A percentile compares a stretch with the other conserved stretches of the same genome.
These are phyloP conservation scores for Todiramphus saurophagus DNA, from an alignment of 2,113 vertebrate species.

Conservation along the genomic window DNA sequence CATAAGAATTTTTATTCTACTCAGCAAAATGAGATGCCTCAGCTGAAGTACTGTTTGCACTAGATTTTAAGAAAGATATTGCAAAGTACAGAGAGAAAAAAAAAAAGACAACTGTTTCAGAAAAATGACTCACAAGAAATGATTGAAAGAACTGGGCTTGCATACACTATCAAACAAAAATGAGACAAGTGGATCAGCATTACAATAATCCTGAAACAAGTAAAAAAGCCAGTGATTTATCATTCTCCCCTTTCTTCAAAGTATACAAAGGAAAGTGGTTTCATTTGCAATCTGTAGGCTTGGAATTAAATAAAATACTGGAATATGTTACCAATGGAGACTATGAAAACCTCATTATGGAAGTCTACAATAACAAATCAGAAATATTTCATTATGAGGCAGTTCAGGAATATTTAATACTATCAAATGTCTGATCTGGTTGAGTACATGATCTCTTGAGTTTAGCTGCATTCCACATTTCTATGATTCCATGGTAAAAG, in stretches of 20 bases:
- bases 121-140: not conserved
- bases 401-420: not conserved
- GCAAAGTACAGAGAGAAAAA: not conserved
- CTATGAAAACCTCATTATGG: not conserved
- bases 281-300: not conserved
- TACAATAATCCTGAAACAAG: slow-evolving; percentile 16
- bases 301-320: not conserved
- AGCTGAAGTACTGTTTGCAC: not conserved
- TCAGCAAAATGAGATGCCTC: not conserved
- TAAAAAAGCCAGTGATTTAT: not conserved
- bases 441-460: not conserved
- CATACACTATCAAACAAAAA: not conserved
- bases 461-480: not conserved
- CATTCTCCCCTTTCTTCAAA: slow-evolving; percentile 2
- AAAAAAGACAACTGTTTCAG: not conserved
- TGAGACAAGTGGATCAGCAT: not conserved
- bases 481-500: not conserved
- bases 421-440: not conserved
- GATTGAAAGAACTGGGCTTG: not conserved
- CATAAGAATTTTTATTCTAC: not conserved
- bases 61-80: slow-evolving; percentile 8
- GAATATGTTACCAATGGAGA: not conserved
- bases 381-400: not conserved
- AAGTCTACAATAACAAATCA: not conserved
- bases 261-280: not conserved